A percentile compares a stretch with the other conserved stretches of the same genome.
phyloP scores from a whole-genome alignment of 2,888 invertebrate genomes.

The Ypsolopha scabrella region DNA sequence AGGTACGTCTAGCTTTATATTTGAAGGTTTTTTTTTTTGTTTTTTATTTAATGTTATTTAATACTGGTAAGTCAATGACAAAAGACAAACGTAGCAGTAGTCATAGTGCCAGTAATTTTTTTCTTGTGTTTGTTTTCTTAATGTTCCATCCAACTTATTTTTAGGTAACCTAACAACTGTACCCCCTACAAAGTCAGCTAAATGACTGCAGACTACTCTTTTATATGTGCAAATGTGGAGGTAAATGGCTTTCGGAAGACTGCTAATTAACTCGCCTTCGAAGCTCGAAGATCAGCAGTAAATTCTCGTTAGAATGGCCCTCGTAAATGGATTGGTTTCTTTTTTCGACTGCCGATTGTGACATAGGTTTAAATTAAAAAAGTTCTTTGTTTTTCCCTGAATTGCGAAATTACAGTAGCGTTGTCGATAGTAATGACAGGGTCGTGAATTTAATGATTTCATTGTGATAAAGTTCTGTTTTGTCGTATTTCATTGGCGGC shows the following conservation, averaged over 20 bases:
- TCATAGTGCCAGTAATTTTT: too few relatives aligned
- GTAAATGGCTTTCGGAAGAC: conserved; percentile 3
- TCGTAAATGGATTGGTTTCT: not conserved
- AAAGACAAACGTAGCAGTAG: too few relatives aligned
- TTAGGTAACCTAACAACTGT: not conserved
- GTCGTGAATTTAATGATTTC: too few relatives aligned
- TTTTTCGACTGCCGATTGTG: not conserved
- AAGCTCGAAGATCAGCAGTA: not conserved
- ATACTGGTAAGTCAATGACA: too few relatives aligned
- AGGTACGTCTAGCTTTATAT: too few relatives aligned
- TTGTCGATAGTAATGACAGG: too few relatives aligned
- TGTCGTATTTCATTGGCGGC: too few relatives aligned
- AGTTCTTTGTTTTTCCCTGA: too few relatives aligned
- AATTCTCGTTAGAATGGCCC: not conserved
- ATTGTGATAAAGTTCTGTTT: too few relatives aligned
- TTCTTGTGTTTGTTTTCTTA: not conserved
- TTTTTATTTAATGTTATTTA: too few relatives aligned
- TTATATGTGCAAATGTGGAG: conserved; percentile 3
- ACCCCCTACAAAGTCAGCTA: not conserved
- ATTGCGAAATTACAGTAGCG: too few relatives aligned
- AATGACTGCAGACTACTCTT: not conserved
- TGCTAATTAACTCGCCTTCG: conserved; percentile 2
- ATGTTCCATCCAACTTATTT: not conserved
- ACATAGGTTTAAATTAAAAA: not conserved
- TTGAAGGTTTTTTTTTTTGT: too few relatives aligned